Evolutionary conservation across 2,797 vertebrate genomes (phyloP), one percentile per base, ranked within the genome.

Genomic region (Amniataba percoides): DNA sequence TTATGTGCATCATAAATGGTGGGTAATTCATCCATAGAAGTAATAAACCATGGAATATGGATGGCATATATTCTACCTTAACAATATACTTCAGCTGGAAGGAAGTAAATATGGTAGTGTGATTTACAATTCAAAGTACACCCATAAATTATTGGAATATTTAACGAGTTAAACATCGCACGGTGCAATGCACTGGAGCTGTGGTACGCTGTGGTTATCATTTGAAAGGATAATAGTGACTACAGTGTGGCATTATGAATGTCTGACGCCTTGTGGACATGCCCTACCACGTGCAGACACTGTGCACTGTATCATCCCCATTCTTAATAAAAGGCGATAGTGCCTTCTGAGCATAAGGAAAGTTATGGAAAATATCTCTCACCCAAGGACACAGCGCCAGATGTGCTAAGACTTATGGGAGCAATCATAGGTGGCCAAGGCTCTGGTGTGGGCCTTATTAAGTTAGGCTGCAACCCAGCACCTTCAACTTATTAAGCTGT

Each of bases 401-500:
- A 97, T 98, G 97, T 97, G 94, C 95, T 95, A 96, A 97, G 97
- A 98, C 97, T 98, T 99, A 98, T 97, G 96, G 96, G 96, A 97
- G 96, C 96, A 98, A 98, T 98, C 97, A 98, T 96, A 97, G 95
- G 95, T 97, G 96, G 95, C 96, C 97, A 97, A 95, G 95, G 96
- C 96, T 97, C 95, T 96, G 96, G 95, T 96, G 95, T 94, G 92
- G 96, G 95, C 95, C 96, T 98, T 98, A 97, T 98, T 98, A 98
- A 97, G 96, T 98, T 97, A 97, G 96, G 95, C 94, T 96, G 95
- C 96, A 97, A 98, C 97, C 97, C 96, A 96, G 95, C 96, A 98
- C 97, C 97, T 98, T 97, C 97, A 96, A 97, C 96, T 98, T 99
- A 98, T 98, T 98, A 99, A 98, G 96, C 96, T 99, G 97, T 98